phyloP scores from a whole-genome alignment of 2,797 vertebrate genomes.

The Rallus crepitans region DNA sequence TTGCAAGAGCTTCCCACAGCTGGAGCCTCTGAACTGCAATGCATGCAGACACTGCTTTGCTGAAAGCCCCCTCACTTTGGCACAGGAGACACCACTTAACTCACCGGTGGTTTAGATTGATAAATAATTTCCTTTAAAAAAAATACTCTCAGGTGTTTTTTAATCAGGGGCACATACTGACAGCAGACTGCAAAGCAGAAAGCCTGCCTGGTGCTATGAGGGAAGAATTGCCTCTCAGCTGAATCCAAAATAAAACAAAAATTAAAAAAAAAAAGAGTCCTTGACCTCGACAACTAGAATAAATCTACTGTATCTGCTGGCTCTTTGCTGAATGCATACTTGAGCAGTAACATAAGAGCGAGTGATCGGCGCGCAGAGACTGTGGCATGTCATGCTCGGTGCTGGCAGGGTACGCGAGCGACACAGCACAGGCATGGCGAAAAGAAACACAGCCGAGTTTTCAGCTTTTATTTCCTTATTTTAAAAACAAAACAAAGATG shows the following conservation, averaged over 20 bases:
- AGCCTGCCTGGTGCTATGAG: neutral
- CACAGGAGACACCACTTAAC: slow-evolving; percentile 38
- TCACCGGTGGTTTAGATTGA: slow-evolving; percentile 53
- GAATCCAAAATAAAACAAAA: neutral
- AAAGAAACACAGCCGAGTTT: neutral
- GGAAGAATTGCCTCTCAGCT: neutral
- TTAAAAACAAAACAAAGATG: neutral
- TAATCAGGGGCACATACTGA: neutral
- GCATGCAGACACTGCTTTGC: slow-evolving; percentile 57
- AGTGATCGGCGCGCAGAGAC: neutral
- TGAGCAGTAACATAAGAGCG: slow-evolving; percentile 63
- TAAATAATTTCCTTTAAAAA: slow-evolving; percentile 70
- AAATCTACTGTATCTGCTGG: slow-evolving; percentile 71
- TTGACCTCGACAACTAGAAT: slow-evolving; percentile 41
- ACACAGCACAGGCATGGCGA: neutral
- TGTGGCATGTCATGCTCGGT: slow-evolving; percentile 21
- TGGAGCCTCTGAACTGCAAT: slow-evolving; percentile 62
- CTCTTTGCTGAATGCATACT: slow-evolving; percentile 59
- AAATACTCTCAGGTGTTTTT: slow-evolving; percentile 12
- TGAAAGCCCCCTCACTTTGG: slow-evolving; percentile 57
- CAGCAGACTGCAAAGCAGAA: neutral
- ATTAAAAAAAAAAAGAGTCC: neutral
- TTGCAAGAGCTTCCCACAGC: slow-evolving; percentile 70
- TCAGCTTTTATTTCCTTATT: neutral
- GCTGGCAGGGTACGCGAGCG: neutral